These are phyloP conservation scores for Stigmatopora argus DNA, from an alignment of 2,113 vertebrate species.

Conservation along the genomic window DNA sequence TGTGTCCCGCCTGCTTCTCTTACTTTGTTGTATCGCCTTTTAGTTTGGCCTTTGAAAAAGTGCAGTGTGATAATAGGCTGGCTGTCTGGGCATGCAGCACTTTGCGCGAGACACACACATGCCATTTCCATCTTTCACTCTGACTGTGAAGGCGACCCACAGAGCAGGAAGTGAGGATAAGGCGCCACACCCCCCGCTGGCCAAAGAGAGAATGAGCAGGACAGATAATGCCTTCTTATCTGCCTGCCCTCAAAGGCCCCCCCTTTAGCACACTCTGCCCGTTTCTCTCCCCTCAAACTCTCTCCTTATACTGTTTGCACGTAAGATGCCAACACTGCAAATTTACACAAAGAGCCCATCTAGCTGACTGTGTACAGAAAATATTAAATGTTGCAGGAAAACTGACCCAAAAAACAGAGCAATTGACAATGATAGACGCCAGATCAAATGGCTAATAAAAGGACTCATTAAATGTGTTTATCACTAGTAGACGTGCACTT, in stretches of 20 bases:
- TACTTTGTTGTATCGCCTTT: constrained; percentile 8
- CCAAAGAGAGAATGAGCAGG: constrained; percentile 55
- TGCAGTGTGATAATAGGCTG: constrained; percentile 39
- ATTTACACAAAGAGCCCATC: not conserved
- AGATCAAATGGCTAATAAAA: too few species aligned
- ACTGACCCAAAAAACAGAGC: too few species aligned
- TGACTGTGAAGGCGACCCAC: constrained; percentile 50
- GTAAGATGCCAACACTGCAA: not conserved
- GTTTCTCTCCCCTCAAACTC: not conserved
- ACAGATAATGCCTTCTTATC: constrained; percentile 62
- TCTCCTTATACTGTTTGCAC: not conserved
- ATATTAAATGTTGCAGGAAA: not conserved
- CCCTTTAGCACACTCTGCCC: not conserved
- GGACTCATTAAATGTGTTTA: too few species aligned
- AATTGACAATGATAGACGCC: too few species aligned
- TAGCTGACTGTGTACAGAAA: not conserved
- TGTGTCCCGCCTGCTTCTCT: not conserved
- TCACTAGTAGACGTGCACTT: too few species aligned
- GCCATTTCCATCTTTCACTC: constrained; percentile 45
- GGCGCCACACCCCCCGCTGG: constrained; percentile 54
- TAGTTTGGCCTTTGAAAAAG: constrained; percentile 38
- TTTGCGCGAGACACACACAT: not conserved
- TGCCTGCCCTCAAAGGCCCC: constrained; percentile 16
- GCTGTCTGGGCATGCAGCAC: constrained; percentile 19
- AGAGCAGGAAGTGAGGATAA: constrained; percentile 53